Conservation (phyloP, 2,113 vertebrate genomes). For the Silurus meridionalis region DNA sequence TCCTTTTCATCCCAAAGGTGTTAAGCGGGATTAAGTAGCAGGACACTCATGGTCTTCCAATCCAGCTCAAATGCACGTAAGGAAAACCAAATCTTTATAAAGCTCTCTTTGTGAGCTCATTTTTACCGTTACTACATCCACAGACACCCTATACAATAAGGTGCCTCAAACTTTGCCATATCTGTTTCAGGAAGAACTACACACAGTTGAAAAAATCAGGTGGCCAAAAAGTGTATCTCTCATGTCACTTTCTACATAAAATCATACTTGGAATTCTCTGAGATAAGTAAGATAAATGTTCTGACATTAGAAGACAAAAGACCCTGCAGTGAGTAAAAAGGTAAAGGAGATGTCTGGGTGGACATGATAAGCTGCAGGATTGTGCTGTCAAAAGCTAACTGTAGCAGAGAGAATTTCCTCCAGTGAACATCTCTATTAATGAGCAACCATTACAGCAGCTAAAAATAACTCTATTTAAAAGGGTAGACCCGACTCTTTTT, state of each 20-base stretch:
- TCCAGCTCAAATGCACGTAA: no score
- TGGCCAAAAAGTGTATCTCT: background rate
- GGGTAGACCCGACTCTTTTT: constrained; percentile 14
- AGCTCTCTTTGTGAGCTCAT: no score
- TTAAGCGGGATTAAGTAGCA: no score
- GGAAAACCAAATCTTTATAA: no score
- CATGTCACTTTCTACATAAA: background rate
- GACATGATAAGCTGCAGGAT: constrained; percentile 30
- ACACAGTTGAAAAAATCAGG: no score
- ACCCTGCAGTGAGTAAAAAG: constrained; percentile 6
- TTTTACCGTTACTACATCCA: no score
- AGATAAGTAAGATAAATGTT: background rate
- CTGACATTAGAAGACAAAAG: background rate
- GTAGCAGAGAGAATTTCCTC: constrained; percentile 44
- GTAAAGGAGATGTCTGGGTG: background rate
- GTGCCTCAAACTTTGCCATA: no score
- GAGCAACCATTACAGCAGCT: constrained; percentile 48
- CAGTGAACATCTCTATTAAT: constrained; percentile 49
- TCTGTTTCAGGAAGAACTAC: no score
- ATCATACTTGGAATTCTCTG: background rate
- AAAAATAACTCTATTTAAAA: constrained; percentile 41
- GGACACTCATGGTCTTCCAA: no score
- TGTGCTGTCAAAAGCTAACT: constrained; percentile 47
- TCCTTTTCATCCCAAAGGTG: no score
- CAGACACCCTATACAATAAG: no score